These are phyloP conservation scores for Stenurella melanura DNA, from an alignment of 2,888 invertebrate species.

Conservation along the genomic window DNA sequence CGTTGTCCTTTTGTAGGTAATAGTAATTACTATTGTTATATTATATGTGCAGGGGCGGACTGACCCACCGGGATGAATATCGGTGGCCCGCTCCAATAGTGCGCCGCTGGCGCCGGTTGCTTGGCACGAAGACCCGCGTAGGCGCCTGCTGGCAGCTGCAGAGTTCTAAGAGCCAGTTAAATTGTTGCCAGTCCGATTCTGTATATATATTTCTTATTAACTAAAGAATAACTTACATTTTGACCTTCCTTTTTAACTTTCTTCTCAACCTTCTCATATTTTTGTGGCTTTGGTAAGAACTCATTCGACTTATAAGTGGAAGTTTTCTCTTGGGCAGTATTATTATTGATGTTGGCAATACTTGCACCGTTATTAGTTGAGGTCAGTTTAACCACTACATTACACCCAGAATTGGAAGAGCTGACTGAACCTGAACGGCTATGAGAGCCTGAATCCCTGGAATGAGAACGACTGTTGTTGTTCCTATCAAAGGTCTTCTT, in stretches of 20 bases:
- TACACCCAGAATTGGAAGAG: slow-evolving; percentile 71
- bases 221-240: slow-evolving; percentile 43
- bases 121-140: no score
- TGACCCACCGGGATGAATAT: no score
- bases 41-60: no score
- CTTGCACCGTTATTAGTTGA: slow-evolving; percentile 40
- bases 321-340: slow-evolving; percentile 50
- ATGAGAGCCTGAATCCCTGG: slow-evolving; percentile 77
- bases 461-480: slow-evolving; percentile 58
- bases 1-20: no score
- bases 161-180: no score
- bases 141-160: no score
- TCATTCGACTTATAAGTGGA: slow-evolving; percentile 67
- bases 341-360: slow-evolving; percentile 25
- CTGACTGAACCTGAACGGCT: slow-evolving; percentile 78
- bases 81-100: no score
- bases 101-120: no score
- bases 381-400: slow-evolving; percentile 70
- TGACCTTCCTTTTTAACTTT: slow-evolving; percentile 51
- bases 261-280: slow-evolving; percentile 66
- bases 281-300: slow-evolving; percentile 70
- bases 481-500: slow-evolving; percentile 51
- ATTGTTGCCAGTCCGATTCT: no score
- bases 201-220: no score
- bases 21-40: no score